phyloP scores from a whole-genome alignment of 1,140 invertebrate genomes.

The Drosophila orena region DNA sequence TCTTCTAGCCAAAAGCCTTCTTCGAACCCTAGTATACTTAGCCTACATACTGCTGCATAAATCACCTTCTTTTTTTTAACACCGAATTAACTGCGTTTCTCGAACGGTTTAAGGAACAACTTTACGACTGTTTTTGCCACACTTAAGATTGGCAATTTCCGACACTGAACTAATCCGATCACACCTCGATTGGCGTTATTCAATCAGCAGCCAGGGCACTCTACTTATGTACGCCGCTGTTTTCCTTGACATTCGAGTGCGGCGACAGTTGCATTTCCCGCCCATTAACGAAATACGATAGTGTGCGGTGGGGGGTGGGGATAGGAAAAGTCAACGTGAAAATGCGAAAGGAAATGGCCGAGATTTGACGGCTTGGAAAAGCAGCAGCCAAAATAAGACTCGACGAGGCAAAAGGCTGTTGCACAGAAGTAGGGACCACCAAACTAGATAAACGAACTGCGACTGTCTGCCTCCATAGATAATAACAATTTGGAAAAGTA shows the following conservation, averaged over 20 bases:
- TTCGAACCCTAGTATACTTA: no score
- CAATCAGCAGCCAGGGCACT: slow-evolving; percentile 29
- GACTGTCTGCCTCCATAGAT: slow-evolving; percentile 64
- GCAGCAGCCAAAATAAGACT: slow-evolving; percentile 9
- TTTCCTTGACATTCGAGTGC: slow-evolving; percentile 43
- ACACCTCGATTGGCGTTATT: slow-evolving; percentile 41
- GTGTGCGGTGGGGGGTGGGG: no score
- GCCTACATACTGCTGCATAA: background rate
- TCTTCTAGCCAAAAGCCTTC: no score
- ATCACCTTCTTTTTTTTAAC: background rate
- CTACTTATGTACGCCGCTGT: slow-evolving; percentile 5
- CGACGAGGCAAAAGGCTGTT: slow-evolving; percentile 23
- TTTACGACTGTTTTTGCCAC: slow-evolving; percentile 2
- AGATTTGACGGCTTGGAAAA: slow-evolving; percentile 38
- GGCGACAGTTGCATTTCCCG: slow-evolving; percentile 61
- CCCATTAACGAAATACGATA: slow-evolving; percentile 60
- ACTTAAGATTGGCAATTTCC: slow-evolving; percentile 24
- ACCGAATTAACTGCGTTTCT: background rate
- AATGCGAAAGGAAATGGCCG: slow-evolving; percentile 50
- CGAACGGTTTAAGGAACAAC: slow-evolving; percentile 1
- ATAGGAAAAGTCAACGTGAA: slow-evolving; percentile 18
- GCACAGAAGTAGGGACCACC: slow-evolving; percentile 28
- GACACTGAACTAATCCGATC: slow-evolving; percentile 37
- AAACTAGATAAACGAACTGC: slow-evolving; percentile 51
- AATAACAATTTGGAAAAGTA: slow-evolving; percentile 76